Base-by-base conservation (phyloP, 53 echinoderm and acorn worm species). In the Pentamera pediparva region DNA sequence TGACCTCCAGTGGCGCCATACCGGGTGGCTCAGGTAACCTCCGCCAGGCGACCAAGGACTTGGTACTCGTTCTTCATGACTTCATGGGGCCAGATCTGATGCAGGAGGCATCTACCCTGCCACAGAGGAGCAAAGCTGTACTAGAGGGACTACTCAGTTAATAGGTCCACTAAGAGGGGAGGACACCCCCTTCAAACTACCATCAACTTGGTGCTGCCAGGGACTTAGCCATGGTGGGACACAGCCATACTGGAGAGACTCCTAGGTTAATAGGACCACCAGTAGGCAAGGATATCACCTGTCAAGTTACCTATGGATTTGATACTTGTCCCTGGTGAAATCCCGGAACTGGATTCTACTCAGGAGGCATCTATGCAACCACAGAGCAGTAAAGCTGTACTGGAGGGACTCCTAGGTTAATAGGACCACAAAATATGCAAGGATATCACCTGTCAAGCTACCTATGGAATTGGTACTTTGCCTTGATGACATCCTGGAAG, bases 1-100 rank as follows among this genome's bases (percentile, higher is more conserved):
- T 90, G 85, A 88, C 96, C 10, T 84, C 90, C 17, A 91, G 90
- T 53, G 96, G 96, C 15, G 88, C 85, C 18, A 84, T 88, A 10
- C 88, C 90, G 1, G 90, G 96, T 4, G 88, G 96, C 22, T 84
- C 88, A 8, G 90, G 85, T 19, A 95, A 88, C 77, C 82, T 95
- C 21, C 90, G 96, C 32, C 80, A 75, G 5, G 90, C 96, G 35
- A 88, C 91, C 26, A 53, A 57, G 25, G 73, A 55, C 43, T 75
- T 95, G 28, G 96, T 87, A 1, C 80, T 55, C 25, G 88, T 79
- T 27, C 62, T 95, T 24, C 75, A 90, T 65, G 48, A 61, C 6
- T 43, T 80, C 57, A 95, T 95, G 96, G 96, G 96, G 5, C 84
- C 85, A 11, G 73, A 62, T 36, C 39, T 95, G 32, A 21, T 95